A percentile compares a stretch with the other conserved stretches of the same genome.
Evolutionary conservation across 2,797 vertebrate genomes (phyloP).

Genomic region (Falco peregrinus): DNA sequence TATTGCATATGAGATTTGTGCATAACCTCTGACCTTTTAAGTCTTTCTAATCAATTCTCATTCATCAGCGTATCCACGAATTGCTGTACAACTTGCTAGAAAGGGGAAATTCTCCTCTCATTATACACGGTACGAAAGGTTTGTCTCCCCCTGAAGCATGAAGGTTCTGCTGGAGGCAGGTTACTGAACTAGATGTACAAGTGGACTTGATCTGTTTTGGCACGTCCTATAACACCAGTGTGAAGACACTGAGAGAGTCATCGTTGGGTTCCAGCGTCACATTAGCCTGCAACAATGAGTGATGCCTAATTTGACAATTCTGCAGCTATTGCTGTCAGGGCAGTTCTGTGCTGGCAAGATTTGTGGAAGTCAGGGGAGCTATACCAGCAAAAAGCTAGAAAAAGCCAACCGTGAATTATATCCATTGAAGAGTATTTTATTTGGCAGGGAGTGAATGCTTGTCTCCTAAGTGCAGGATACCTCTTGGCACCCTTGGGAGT

Average conservation of each 20-base stretch:
- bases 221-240: accelerated
- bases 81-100: background rate
- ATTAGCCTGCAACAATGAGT: background rate
- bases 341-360: background rate
- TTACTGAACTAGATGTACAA: background rate
- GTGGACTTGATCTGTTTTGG: constrained; percentile 39
- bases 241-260: background rate
- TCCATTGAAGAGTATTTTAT: background rate
- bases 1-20: background rate
- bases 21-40: constrained; percentile 3
- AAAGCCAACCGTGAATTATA: background rate
- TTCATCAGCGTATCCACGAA: constrained; percentile 16
- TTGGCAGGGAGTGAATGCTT: background rate
- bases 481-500: background rate
- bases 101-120: constrained; percentile 18
- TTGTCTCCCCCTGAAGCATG: constrained; percentile 10
- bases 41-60: constrained; percentile 31
- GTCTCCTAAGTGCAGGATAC: background rate
- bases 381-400: background rate
- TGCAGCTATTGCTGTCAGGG: background rate
- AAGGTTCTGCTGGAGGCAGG: constrained; percentile 32
- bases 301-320: background rate
- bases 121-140: constrained; percentile 20
- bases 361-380: background rate
- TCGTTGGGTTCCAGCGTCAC: accelerated